phyloP scores from a whole-genome alignment of 2,113 vertebrate genomes.

The Lampris megalopsis region DNA sequence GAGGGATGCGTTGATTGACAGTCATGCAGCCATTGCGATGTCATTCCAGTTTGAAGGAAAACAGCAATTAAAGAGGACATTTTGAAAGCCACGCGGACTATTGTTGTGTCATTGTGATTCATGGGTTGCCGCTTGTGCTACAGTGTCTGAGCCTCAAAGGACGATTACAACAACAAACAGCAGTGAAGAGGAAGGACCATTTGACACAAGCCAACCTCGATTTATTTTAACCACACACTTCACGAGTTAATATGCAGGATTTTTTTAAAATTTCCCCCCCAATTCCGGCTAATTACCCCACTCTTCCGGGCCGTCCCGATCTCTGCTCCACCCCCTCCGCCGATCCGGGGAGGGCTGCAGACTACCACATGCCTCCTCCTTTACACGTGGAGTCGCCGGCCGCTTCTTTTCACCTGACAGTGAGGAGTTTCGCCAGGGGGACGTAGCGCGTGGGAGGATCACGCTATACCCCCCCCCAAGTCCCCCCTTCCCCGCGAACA shows the following conservation, averaged over 20 bases:
- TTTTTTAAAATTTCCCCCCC: not conserved
- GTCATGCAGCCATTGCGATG: conserved; percentile 53
- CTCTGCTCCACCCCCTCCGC: too few relatives aligned
- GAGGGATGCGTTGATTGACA: conserved; percentile 62
- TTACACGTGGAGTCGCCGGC: too few relatives aligned
- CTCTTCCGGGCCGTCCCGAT: too few relatives aligned
- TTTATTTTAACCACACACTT: not conserved
- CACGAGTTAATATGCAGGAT: not conserved
- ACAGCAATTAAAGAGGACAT: conserved; percentile 67
- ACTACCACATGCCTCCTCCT: too few relatives aligned
- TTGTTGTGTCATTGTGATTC: conserved; percentile 12
- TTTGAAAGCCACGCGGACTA: conserved; percentile 32
- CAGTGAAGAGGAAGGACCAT: not conserved
- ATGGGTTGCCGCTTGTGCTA: conserved; percentile 34
- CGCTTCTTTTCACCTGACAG: too few relatives aligned
- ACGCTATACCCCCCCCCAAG: too few relatives aligned
- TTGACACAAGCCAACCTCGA: conserved; percentile 10
- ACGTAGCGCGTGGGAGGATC: too few relatives aligned
- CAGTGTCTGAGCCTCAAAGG: conserved; percentile 34
- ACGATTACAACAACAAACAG: conserved; percentile 32
- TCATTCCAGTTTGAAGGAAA: conserved; percentile 50
- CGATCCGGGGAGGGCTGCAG: too few relatives aligned
- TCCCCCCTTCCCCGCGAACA: too few relatives aligned
- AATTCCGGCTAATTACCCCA: too few relatives aligned
- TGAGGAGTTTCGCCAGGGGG: too few relatives aligned